Evolutionary conservation across 1,140 invertebrate genomes (phyloP).

Genomic region (Pseudachorutes palmiensis): DNA sequence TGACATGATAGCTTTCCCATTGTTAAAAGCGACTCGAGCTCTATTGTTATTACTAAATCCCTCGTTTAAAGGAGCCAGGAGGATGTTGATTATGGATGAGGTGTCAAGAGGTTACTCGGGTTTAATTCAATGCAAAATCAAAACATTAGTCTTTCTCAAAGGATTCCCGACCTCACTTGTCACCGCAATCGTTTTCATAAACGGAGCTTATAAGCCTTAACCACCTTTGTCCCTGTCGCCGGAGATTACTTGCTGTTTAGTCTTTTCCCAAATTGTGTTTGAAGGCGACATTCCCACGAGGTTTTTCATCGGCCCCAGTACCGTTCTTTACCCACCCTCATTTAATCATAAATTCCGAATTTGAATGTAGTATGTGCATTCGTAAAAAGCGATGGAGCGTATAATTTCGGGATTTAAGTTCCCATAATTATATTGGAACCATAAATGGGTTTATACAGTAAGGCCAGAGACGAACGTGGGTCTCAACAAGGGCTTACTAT

Average conservation of each 20-base stretch:
- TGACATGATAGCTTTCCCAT: too few relatives aligned
- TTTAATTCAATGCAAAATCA: neutral
- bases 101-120: neutral
- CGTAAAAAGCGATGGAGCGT: too few relatives aligned
- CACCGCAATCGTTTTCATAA: neutral
- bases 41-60: neutral
- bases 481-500: too few relatives aligned
- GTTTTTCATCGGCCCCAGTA: neutral
- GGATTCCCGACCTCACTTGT: neutral
- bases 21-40: neutral
- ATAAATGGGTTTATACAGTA: too few relatives aligned
- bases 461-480: too few relatives aligned
- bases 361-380: too few relatives aligned
- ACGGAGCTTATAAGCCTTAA: neutral
- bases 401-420: too few relatives aligned
- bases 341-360: too few relatives aligned
- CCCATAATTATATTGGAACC: too few relatives aligned
- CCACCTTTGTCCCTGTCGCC: neutral
- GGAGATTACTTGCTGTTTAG: neutral
- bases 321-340: too few relatives aligned
- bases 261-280: neutral
- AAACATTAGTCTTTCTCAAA: neutral
- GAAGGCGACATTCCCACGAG: neutral
- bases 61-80: neutral
- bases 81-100: neutral